phyloP scores from a whole-genome alignment of 2,888 invertebrate genomes.

The Pyrrhia umbra region DNA sequence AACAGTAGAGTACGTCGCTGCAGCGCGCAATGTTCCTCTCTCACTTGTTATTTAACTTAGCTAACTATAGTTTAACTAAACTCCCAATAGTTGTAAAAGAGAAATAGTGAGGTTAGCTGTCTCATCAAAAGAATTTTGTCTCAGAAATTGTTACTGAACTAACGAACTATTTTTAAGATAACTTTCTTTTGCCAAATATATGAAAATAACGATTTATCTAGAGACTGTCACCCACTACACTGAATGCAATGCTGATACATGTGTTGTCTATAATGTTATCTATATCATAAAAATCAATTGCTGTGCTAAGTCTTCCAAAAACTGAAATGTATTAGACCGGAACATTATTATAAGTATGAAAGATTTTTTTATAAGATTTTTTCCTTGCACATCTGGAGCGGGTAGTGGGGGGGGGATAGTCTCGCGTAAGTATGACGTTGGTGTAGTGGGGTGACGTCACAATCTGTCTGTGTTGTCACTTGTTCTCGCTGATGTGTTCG shows the following conservation, averaged over 20 bases:
- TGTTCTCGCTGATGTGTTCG: background rate
- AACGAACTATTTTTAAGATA: constrained; percentile 12
- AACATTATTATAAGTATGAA: no score
- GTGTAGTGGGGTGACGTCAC: no score
- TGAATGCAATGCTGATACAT: no score
- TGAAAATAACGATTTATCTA: background rate
- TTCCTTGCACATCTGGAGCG: no score
- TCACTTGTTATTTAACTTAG: background rate
- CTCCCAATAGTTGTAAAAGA: no score
- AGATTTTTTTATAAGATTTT: no score
- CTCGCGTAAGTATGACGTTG: background rate
- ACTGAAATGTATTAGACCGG: no score
- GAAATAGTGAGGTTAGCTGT: background rate
- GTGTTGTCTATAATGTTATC: background rate
- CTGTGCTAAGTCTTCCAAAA: no score
- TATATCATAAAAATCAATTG: no score
- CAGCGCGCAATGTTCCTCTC: background rate
- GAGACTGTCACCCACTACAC: background rate
- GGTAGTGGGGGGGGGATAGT: background rate
- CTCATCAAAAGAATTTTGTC: constrained; percentile 10
- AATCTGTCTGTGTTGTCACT: no score
- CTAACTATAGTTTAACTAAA: background rate
- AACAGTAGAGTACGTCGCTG: background rate
- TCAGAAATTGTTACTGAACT: background rate
- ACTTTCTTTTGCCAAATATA: background rate